Base-by-base conservation (phyloP, 1,140 invertebrate genomes). In the Euura saliciscinereae region DNA sequence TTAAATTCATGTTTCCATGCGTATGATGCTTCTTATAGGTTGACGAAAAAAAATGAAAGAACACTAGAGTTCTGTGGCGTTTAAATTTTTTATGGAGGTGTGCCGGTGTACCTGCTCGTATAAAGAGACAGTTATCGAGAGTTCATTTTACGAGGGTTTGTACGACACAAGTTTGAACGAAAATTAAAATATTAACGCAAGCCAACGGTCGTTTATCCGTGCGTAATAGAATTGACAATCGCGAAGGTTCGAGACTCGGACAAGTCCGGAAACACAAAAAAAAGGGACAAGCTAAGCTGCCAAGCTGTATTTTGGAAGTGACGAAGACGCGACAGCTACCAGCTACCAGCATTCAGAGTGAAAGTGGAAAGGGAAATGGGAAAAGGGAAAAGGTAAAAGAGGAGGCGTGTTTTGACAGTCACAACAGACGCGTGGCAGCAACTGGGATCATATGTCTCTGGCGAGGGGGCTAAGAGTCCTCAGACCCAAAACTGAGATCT, bases 381-480 rank as follows among this genome's bases (percentile, higher is more conserved):
- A 28, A 28, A 28, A 28, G 28, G 28, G 28, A 28, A 28, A 28
- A 28, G 66, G 66, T 51, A 51, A 51, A 7, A 46, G 67, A 11
- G 71, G n/a, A 68, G 46, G 45, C 4, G 44, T 78, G 74, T 80
- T 79, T 79, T 80, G 78, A 79, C 78, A 78, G 68, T n/a, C 70
- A 70, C 8, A 66, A 10, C 7, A 71, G 70, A 79, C 69, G 59
- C 75, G 78, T 76, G 76, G 71, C 74, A 45, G 65, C 72, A 67
- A 75, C 68, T 75, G 74, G 44, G n/a, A 11, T 10, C 7, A 59
- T n/a, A 66, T 51, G 42, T 42, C 66, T 43, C 6, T 45, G 70
- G 8, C 59, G 66, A 65, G 45, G 44, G 51, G 73, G 44, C 42
- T 66, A 44, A 6, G n/a, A 44, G 28, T n/a, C 51, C 13, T 59